Conservation (phyloP, 2,113 vertebrate species). For the Empidonax traillii region DNA sequence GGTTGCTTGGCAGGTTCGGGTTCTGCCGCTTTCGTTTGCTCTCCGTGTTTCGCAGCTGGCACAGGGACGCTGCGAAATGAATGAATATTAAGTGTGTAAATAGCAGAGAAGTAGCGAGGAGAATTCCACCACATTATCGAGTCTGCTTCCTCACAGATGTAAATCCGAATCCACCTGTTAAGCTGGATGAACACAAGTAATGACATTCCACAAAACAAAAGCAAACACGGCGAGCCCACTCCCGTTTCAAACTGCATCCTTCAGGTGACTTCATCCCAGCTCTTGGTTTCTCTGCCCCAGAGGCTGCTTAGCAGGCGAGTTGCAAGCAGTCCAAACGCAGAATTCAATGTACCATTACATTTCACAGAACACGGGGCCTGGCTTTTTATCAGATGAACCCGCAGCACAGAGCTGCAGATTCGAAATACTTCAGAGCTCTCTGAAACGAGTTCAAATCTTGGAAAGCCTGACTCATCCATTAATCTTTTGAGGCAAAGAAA, state of each 20-base stretch:
- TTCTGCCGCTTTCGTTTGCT: neutral
- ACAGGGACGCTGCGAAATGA: neutral
- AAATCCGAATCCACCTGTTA: neutral
- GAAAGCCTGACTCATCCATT: neutral
- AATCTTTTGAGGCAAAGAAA: neutral
- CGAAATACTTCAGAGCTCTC: neutral
- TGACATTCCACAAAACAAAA: neutral
- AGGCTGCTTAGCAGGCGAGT: neutral
- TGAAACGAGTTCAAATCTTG: neutral
- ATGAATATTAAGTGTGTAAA: neutral
- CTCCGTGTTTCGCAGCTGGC: neutral
- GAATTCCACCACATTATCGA: neutral
- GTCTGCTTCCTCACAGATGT: neutral
- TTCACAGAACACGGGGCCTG: neutral
- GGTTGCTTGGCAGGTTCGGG: constrained; percentile 10
- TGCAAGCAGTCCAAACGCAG: neutral
- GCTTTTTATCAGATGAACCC: neutral
- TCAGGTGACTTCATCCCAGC: neutral
- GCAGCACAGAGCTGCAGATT: neutral
- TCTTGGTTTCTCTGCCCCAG: neutral
- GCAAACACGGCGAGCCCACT: neutral
- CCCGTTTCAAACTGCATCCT: neutral
- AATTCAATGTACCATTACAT: neutral
- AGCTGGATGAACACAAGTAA: neutral
- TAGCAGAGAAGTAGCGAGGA: neutral